Conservation (phyloP, 1,140 invertebrate species). For the Bombus pyrosoma region DNA sequence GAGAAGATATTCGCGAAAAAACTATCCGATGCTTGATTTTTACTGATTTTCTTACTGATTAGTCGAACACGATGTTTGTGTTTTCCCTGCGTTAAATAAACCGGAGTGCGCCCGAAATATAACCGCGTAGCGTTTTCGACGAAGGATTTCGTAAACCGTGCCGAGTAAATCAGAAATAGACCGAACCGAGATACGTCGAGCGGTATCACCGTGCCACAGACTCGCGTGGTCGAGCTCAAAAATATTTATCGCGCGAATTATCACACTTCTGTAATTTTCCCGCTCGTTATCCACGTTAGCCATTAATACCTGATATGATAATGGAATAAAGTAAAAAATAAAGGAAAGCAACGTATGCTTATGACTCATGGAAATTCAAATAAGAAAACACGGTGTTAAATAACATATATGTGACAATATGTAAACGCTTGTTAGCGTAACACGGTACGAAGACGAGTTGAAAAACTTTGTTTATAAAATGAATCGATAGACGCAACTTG, state of each 20-base stretch:
- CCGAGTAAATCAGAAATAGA: slow-evolving; percentile 46
- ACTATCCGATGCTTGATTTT: neutral
- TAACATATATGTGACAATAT: neutral
- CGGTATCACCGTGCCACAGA: slow-evolving; percentile 1
- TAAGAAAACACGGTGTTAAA: neutral
- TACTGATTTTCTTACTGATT: neutral
- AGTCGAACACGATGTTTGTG: neutral
- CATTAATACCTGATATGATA: neutral
- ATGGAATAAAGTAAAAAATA: neutral
- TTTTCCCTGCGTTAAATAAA: slow-evolving; percentile 6
- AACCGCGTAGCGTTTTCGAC: neutral
- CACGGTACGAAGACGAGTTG: neutral
- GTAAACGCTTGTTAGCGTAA: neutral
- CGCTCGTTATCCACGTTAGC: no score
- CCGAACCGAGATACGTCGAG: slow-evolving; percentile 11
- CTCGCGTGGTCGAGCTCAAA: neutral
- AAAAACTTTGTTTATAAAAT: neutral
- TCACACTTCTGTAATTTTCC: slow-evolving; percentile 19
- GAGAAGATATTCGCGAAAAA: neutral
- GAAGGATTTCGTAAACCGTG: slow-evolving; percentile 38
- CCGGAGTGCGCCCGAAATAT: slow-evolving; percentile 18
- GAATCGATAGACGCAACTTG: neutral
- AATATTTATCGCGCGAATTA: slow-evolving; percentile 13
- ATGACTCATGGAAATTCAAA: no score
- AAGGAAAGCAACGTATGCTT: neutral